phyloP scores from a whole-genome alignment of 2,113 vertebrate genomes.

The Orientallactaga bullata region DNA sequence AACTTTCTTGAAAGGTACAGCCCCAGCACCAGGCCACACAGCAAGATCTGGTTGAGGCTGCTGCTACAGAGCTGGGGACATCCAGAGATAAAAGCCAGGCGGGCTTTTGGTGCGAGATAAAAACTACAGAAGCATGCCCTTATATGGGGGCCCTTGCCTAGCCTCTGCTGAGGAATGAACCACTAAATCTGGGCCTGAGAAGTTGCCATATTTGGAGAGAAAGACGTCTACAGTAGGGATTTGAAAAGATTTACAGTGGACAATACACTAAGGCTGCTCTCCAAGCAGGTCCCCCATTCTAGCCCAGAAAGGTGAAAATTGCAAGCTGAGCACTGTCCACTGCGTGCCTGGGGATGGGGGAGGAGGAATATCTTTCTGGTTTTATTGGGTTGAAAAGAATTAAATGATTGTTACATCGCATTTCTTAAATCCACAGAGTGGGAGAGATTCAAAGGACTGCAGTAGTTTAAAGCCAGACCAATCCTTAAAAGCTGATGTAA shows the following conservation, averaged over 20 bases:
- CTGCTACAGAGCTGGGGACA: not conserved
- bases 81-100: not conserved
- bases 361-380: not conserved
- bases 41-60: not conserved
- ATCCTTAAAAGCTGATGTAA: slow-evolving; percentile 10
- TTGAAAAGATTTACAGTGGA: slow-evolving; percentile 35
- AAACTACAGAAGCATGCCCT: slow-evolving; percentile 17
- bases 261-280: not conserved
- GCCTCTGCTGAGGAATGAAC: not conserved
- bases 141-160: slow-evolving; percentile 65
- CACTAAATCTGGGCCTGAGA: not conserved
- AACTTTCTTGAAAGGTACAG: not conserved
- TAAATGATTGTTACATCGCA: not conserved
- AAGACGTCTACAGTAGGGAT: not conserved
- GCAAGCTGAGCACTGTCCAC: not conserved
- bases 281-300: not conserved
- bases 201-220: slow-evolving; percentile 75
- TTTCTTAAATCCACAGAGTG: not conserved
- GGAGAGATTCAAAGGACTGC: not conserved
- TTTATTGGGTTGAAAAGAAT: not conserved
- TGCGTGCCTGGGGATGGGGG: not conserved
- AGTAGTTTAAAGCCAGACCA: not conserved
- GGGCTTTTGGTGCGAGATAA: not conserved
- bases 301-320: slow-evolving; percentile 32
- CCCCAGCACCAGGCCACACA: not conserved